These are phyloP conservation scores for Callorhinus ursinus DNA, from an alignment of 2,113 vertebrate species.

Conservation along the genomic window DNA sequence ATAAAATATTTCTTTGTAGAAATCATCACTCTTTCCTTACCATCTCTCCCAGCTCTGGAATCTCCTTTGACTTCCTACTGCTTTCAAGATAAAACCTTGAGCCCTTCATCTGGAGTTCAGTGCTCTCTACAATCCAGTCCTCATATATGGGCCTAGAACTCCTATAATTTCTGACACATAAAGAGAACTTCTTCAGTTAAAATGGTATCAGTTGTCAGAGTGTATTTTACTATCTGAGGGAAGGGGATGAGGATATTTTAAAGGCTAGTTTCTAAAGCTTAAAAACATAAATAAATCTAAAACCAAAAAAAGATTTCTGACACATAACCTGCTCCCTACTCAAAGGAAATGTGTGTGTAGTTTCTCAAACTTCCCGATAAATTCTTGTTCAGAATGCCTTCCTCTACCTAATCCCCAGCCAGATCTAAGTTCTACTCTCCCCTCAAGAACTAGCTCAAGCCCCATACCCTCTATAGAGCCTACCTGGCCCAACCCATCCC, in stretches of 20 bases:
- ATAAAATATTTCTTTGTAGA: not conserved
- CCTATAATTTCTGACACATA: not conserved
- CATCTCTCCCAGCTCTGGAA: not conserved
- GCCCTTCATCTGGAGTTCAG: not conserved
- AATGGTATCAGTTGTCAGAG: not conserved
- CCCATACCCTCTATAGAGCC: not conserved
- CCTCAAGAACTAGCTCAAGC: not conserved
- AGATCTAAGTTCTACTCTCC: not conserved
- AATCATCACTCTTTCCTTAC: not conserved
- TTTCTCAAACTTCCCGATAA: constrained; percentile 3
- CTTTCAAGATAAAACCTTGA: not conserved
- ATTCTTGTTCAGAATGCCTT: not conserved
- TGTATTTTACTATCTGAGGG: constrained; percentile 27
- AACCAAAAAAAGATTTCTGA: not conserved
- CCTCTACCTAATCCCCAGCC: not conserved
- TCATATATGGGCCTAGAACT: not conserved
- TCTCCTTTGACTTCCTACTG: not conserved
- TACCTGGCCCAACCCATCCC: not conserved
- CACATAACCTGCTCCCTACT: not conserved
- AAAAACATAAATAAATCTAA: too few relatives aligned
- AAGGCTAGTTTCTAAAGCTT: constrained; percentile 33
- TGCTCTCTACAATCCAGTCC: not conserved
- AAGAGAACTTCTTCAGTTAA: constrained; percentile 3
- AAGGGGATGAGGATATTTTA: not conserved
- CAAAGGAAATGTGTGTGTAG: not conserved